Evolutionary conservation across 2,797 vertebrate genomes (phyloP).

Genomic region (Natrix natrix): DNA sequence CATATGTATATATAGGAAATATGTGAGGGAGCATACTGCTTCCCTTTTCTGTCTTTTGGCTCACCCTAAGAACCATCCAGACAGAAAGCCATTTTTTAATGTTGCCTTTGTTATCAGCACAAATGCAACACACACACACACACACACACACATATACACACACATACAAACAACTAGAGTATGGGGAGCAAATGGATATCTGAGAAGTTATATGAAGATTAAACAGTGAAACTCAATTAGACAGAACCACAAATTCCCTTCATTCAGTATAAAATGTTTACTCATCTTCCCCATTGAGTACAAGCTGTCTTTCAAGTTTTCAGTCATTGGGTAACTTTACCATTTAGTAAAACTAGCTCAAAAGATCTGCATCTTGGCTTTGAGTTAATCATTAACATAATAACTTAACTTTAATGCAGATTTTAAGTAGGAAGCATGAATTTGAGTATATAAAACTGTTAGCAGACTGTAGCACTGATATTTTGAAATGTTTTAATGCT

Average conservation of each 20-base stretch:
- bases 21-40: too few species aligned
- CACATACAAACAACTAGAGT: too few species aligned
- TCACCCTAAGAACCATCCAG: too few species aligned
- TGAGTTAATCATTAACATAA: constrained; percentile 19
- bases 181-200: background rate
- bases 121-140: too few species aligned
- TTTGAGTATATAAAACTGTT: constrained; percentile 10
- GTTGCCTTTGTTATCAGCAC: too few species aligned
- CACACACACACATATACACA: too few species aligned
- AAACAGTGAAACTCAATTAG: background rate
- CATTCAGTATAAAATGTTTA: background rate
- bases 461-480: background rate
- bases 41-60: too few species aligned
- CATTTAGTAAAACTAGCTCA: constrained; percentile 14
- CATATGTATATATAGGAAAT: too few species aligned
- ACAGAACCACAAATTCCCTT: background rate
- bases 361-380: constrained; percentile 28
- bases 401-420: background rate
- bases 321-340: background rate
- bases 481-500: constrained; percentile 75
- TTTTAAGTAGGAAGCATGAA: background rate
- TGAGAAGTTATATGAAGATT: background rate
- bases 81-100: too few species aligned
- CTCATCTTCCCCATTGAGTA: background rate
- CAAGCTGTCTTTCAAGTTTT: background rate